Evolutionary conservation across 2,113 vertebrate species (phyloP), one percentile per base, ranked within the genome.

Genomic region (Oriolus oriolus): DNA sequence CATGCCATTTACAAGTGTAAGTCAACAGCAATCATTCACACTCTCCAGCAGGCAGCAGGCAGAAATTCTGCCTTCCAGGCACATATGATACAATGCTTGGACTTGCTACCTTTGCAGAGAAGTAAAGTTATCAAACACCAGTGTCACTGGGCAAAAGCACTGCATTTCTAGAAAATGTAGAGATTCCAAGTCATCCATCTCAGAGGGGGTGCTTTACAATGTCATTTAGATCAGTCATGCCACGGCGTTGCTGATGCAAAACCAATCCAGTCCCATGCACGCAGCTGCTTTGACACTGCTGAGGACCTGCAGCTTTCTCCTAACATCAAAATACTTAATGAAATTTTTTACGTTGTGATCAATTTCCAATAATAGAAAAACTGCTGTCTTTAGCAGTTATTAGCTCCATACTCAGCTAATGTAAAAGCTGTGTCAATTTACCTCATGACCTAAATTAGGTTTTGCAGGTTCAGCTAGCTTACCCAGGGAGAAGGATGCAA

Each of bases 381-480:
- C 47, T 66, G 90, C 82, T 91, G 75, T 39, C 63, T 71, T 74
- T 49, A 82, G 83, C 89, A 84, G 60, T 91, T 92, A 89, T 27
- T 57, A 87, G 53, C 65, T 35, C 57, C 24, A 37, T 20, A 56
- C 41, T 84, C 53, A 64, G 74, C 57, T 45, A 71, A 87, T 21
- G n/a, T 33, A 82, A 84, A 63, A 86, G 47, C 50, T 53, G 26
- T 50, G 50, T 42, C 86, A 88, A 27, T 92, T 88, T 92, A 73
- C 88, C 69, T 69, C 76, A 19, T 77, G 63, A 86, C 71, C 80
- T 70, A 66, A 45, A 88, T 74, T 28, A 74, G 37, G 70, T 64
- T 89, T 79, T 87, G 74, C 84, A 76, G 71, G 82, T 54, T 93
- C 86, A 92, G 94, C 90, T 57, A 56, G 45, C 61, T 88, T 66